Percentiles rank a stretch among this genome's conserved stretches.
Conservation (phyloP, 1,140 invertebrate species). For the Episyrphus balteatus region DNA sequence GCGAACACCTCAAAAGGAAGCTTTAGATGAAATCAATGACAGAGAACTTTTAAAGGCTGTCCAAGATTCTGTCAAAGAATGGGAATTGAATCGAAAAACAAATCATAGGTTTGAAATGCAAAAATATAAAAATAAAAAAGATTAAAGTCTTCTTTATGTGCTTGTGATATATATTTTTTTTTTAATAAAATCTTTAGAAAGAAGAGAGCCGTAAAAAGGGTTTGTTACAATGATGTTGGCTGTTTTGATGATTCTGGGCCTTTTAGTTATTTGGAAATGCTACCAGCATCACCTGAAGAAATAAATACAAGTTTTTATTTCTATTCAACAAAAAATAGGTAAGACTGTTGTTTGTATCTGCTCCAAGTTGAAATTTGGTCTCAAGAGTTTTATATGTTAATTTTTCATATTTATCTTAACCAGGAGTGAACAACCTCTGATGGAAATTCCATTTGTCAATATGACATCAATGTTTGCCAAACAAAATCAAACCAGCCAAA, state of each 20-base stretch:
- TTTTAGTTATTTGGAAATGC: slow-evolving; percentile 81
- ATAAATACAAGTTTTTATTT: slow-evolving; percentile 70
- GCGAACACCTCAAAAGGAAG: too few species aligned
- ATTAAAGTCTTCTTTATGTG: too few species aligned
- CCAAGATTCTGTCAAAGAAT: too few species aligned
- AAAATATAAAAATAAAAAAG: too few species aligned
- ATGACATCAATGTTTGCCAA: slow-evolving; percentile 42
- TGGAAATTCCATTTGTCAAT: slow-evolving; percentile 56
- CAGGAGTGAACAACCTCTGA: slow-evolving; percentile 48
- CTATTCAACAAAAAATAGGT: slow-evolving; percentile 50
- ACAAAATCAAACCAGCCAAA: not conserved
- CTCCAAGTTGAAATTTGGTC: not conserved
- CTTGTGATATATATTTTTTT: too few species aligned
- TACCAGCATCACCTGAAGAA: slow-evolving; percentile 78
- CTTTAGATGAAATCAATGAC: too few species aligned
- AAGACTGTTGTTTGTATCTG: slow-evolving; percentile 10
- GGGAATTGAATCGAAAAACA: too few species aligned
- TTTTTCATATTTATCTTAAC: slow-evolving; percentile 6
- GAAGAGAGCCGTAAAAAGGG: slow-evolving; percentile 56
- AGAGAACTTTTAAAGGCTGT: too few species aligned
- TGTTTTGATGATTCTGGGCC: slow-evolving; percentile 87
- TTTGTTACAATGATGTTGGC: slow-evolving; percentile 86
- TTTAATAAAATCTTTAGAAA: slow-evolving; percentile 22
- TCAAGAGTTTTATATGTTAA: too few species aligned
- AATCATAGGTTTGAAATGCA: too few species aligned